Base-by-base conservation (phyloP, 2,797 vertebrate genomes). In the Eospalax fontanierii region DNA sequence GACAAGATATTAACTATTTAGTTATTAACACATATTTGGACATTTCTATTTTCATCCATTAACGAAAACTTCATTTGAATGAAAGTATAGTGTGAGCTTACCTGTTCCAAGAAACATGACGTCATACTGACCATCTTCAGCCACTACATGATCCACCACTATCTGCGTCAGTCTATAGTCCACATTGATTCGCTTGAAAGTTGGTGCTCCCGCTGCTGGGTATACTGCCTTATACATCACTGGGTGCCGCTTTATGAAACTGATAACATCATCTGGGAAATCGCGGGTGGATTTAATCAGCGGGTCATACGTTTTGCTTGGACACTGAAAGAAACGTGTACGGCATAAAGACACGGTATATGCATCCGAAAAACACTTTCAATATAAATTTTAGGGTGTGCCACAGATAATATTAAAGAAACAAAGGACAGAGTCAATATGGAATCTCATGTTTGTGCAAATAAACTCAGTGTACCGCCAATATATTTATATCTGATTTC, bases 61-160 rank as follows among this genome's bases (percentile, higher is more conserved):
- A 50, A 24, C 33, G 28, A 84, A 66, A 75, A 50, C 43, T 57
- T 35, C 11, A 65, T 85, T n/a, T 76, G 78, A 22, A 94, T 26
- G 75, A 26, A 10, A 63, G 63, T 1, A 19, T 43, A 9, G 16
- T 35, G 92, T 3, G 28, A 24, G 54, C 97, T 95, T 97, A 99
- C 99, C 99, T 99, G 99, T 99, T 83, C 99, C 99, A 8, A 99
- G 98, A 97, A 99, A 99, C 98, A 99, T 99, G 83, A 99, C 99
- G 33, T 99, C 99, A 30, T 99, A 99, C 1, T 99, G 99, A 28
- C 99, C 99, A 0, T 99, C 99, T 96, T 99, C 99, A n/a, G 99
- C 99, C 73, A 98, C 92, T 14, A 99, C 99, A 0, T 99, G 99
- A 96, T 99, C 99, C 97, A 99, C 99, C 57, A 99, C 99, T 0